phyloP scores from a whole-genome alignment of 2,888 invertebrate species.

The Melanostoma mellinum region DNA sequence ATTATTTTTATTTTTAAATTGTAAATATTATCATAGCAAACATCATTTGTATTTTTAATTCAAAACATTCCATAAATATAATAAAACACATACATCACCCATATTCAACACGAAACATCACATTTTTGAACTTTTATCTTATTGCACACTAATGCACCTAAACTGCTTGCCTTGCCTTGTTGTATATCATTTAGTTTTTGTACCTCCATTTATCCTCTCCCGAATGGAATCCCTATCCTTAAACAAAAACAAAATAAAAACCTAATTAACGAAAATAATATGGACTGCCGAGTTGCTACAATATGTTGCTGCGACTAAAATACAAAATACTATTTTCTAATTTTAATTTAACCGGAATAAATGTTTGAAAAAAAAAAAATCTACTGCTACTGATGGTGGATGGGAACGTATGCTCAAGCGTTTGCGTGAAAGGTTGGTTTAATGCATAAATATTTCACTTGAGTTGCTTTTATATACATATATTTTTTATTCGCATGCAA shows the following conservation, averaged over 20 bases:
- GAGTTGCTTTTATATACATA: conserved; percentile 29
- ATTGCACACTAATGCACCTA: conserved; percentile 55
- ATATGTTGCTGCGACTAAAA: conserved; percentile 59
- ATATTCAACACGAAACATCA: conserved; percentile 17
- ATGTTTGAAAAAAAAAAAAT: conserved; percentile 35
- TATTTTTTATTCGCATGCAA: conserved; percentile 31
- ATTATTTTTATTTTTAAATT: conserved; percentile 43
- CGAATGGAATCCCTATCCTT: conserved; percentile 33
- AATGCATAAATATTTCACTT: conserved; percentile 37
- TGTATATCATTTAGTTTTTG: conserved; percentile 36
- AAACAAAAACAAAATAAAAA: conserved; percentile 22
- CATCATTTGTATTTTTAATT: conserved; percentile 46
- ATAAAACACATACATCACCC: conserved; percentile 14
- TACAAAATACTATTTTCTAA: conserved; percentile 23
- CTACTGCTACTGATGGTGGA: conserved; percentile 73
- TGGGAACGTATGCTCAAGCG: conserved; percentile 71
- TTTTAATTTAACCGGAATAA: conserved; percentile 57
- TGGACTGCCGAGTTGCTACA: conserved; percentile 63
- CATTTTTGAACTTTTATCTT: conserved; percentile 23
- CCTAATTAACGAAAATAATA: conserved; percentile 28
- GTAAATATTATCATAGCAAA: conserved; percentile 45
- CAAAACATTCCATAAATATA: conserved; percentile 38
- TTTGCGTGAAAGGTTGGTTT: conserved; percentile 69
- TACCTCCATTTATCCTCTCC: conserved; percentile 16
- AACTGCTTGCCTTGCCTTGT: conserved; percentile 44